phyloP scores from a whole-genome alignment of 2,113 vertebrate genomes.

The Phasianus colchicus region DNA sequence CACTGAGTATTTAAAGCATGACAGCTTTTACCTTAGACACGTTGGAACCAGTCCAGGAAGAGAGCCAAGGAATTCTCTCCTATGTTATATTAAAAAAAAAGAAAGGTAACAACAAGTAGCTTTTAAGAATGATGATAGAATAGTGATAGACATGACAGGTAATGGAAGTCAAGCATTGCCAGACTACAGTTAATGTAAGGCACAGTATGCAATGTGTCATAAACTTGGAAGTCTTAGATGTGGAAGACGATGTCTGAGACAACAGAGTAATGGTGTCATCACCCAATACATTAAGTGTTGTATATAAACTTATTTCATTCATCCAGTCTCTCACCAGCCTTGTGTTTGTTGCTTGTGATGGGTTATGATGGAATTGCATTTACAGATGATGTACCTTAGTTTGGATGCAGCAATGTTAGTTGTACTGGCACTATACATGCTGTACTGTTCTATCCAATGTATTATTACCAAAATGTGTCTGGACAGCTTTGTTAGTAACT shows the following conservation, averaged over 20 bases:
- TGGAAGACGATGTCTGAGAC: not conserved
- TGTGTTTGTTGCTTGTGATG: not conserved
- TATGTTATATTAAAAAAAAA: not conserved
- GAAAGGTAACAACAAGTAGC: not conserved
- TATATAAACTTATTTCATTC: not conserved
- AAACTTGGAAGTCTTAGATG: not conserved
- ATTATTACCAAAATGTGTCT: not conserved
- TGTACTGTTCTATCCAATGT: not conserved
- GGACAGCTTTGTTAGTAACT: not conserved
- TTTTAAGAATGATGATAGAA: not conserved
- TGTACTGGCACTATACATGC: rapidly evolving
- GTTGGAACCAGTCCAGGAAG: not conserved
- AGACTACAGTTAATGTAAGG: not conserved
- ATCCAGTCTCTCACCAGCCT: not conserved
- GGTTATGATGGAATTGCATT: not conserved
- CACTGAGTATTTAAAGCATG: not conserved
- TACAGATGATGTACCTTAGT: not conserved
- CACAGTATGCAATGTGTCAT: not conserved
- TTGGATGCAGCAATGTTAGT: not conserved
- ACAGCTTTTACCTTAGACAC: not conserved
- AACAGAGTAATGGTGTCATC: not conserved
- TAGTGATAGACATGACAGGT: not conserved
- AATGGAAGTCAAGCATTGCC: not conserved
- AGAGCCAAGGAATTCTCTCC: not conserved
- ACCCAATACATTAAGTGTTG: not conserved